Evolutionary conservation across 2,797 vertebrate genomes (phyloP), one percentile per base, ranked within the genome.

Genomic region (Sebastes iracundus): DNA sequence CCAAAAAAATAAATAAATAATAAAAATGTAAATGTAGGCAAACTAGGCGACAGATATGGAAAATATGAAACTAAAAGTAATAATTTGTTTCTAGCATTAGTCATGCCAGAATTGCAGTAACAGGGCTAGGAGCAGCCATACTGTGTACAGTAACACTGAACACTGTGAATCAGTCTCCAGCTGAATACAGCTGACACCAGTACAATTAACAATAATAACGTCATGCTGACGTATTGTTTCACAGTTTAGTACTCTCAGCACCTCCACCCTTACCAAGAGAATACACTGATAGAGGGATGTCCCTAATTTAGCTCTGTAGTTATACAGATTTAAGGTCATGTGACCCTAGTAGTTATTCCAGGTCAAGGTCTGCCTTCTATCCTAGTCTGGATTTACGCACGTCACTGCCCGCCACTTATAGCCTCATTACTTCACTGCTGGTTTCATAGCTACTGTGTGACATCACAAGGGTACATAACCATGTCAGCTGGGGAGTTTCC

Each of bases 371-470:
- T 77, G 76, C 22, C 33, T 42, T 65, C 65, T 76, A 9, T 75
- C 30, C 65, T 22, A 0, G 68, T 86, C 72, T 67, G 70, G 32
- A 61, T 83, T 73, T 77, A 81, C 8, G 9, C 66, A 56, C n/a
- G 42, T 63, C 42, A 22, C 64, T 32, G 38, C 55, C 28, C 20
- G 55, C 86, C 77, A 23, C 49, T 85, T 84, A 74, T 80, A 87
- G 82, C 77, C 22, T 78, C 64, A 42, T 89, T 81, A 82, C 77
- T 14, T 87, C 75, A 38, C 66, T 16, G 76, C 80, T 66, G 22
- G 42, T 67, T 87, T 87, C 79, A 85, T 84, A 87, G 85, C 72
- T 82, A 28, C 83, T 23, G 33, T 86, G 78, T 90, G 89, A 94
- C 90, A 87, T 91, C 90, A 92, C 62, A 3, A 58, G 76, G 77